Percentiles rank a stretch among this genome's conserved stretches.
These are phyloP conservation scores for Malachius bipustulatus DNA, from an alignment of 2,888 invertebrate genomes.

Conservation along the genomic window DNA sequence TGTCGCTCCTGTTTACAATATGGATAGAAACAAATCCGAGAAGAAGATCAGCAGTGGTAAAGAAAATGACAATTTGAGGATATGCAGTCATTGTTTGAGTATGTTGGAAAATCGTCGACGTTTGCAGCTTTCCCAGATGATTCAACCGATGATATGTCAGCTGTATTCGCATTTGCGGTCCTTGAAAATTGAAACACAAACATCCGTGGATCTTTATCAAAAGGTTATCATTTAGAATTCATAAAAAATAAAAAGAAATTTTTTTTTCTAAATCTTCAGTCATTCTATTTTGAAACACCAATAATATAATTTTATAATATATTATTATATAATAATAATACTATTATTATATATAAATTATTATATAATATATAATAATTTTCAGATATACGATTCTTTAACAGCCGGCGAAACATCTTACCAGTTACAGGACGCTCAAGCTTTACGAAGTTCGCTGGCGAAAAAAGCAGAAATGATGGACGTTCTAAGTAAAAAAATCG, in stretches of 20 bases:
- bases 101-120: conserved; percentile 66
- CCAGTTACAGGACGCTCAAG: conserved; percentile 71
- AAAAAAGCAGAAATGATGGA: conserved; percentile 83
- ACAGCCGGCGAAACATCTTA: conserved; percentile 86
- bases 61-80: conserved; percentile 48
- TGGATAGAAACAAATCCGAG: conserved; percentile 24
- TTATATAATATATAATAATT: too few species aligned
- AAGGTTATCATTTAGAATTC: too few species aligned
- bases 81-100: conserved; percentile 67
- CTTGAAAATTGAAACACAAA: conserved; percentile 58
- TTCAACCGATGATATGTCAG: conserved; percentile 66
- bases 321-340: too few species aligned
- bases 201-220: conserved; percentile 53
- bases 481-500: conserved; percentile 66
- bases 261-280: too few species aligned
- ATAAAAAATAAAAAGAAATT: too few species aligned
- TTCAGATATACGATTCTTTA: conserved; percentile 49
- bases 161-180: conserved; percentile 74
- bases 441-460: conserved; percentile 69
- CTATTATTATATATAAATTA: too few species aligned
- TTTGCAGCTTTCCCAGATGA: conserved; percentile 69
- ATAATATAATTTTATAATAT: too few species aligned
- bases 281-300: too few species aligned
- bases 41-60: conserved; percentile 29
- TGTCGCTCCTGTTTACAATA: conserved; percentile 29